Evolutionary conservation across 2,888 invertebrate species (phyloP), one percentile per base, ranked within the genome.

Genomic region (Ectemnius continuus): DNA sequence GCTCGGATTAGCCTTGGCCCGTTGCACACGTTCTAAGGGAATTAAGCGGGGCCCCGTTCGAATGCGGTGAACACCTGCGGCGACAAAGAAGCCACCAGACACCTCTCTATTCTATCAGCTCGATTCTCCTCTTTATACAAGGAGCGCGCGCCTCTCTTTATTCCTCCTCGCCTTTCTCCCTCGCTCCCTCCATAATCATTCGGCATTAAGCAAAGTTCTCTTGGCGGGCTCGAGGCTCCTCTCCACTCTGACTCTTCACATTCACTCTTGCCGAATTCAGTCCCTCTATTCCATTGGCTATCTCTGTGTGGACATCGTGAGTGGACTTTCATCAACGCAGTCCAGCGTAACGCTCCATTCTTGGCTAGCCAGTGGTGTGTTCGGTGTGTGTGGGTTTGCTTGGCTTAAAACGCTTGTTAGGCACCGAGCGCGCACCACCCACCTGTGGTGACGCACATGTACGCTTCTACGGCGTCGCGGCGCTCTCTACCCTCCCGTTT

Each of bases 11-110:
- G 70, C 60, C 66, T 47, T 18, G 26, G 62, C 28, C 58, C 52
- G n/a, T 66, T 67, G 59, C 69, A 74, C 78, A 64, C 74, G 66
- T 69, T 63, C 67, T 68, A 70, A 74, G 78, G 60, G 71, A 74
- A 77, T 78, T 77, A 78, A 67, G 71, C 62, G 60, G 46, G 57
- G 36, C 36, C 47, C 28, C 48, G 3, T 14, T 20, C n/a, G 36
- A 57, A 46, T 48, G 28, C 14, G 61, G 28, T 56, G 16, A 61
- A 60, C 28, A 52, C 52, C 52, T 52, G 26, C 23, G 48, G 48
- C 52, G 14, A 28, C 18, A 18, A 16, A 48, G 59, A 20, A 45
- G 23, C 4, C 36, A 23, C 47, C 18, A 57, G 26, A 20, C 48
- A 61, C 26, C 23, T 23, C 16, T 63, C 48, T 5, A 13, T 57